Evolutionary conservation across 2,797 vertebrate species (phyloP).

Genomic region (Melanotaenia maccullochi): DNA sequence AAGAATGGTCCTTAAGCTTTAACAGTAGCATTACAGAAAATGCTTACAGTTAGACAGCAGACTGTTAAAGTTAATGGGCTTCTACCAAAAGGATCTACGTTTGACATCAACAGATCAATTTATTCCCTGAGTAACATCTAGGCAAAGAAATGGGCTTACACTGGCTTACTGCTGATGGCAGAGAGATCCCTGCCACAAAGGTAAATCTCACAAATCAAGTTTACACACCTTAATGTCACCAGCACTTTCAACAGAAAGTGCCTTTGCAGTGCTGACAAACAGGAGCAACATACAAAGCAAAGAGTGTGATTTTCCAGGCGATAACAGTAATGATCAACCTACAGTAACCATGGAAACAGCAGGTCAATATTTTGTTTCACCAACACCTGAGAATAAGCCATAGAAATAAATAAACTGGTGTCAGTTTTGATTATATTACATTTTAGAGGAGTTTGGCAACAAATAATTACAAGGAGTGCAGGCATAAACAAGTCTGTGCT

Average conservation of each 20-base stretch:
- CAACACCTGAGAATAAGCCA: conserved; percentile 12
- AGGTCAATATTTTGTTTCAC: conserved; percentile 17
- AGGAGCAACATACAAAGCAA: background rate
- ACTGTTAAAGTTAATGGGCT: conserved; percentile 2
- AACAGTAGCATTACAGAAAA: conserved; percentile 3
- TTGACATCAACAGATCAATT: background rate
- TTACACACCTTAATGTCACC: conserved; percentile 12
- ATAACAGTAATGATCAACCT: conserved; percentile 13
- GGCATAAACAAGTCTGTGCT: conserved; percentile 46
- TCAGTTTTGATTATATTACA: conserved; percentile 20
- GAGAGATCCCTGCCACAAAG: background rate
- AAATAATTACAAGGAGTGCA: conserved; percentile 23
- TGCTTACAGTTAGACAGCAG: background rate
- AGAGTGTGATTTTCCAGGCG: conserved; percentile 1
- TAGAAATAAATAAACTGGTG: conserved; percentile 14
- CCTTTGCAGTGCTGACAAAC: background rate
- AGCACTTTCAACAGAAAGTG: conserved; percentile 1
- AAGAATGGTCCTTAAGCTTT: background rate
- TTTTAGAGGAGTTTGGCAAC: conserved; percentile 18
- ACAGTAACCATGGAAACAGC: conserved; percentile 18
- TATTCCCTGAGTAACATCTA: background rate
- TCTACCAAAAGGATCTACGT: conserved; percentile 6
- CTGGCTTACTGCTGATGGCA: background rate
- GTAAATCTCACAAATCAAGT: background rate
- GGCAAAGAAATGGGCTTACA: background rate